phyloP scores from a whole-genome alignment of 2,113 vertebrate species.

The Psammodynastes pulverulentus region DNA sequence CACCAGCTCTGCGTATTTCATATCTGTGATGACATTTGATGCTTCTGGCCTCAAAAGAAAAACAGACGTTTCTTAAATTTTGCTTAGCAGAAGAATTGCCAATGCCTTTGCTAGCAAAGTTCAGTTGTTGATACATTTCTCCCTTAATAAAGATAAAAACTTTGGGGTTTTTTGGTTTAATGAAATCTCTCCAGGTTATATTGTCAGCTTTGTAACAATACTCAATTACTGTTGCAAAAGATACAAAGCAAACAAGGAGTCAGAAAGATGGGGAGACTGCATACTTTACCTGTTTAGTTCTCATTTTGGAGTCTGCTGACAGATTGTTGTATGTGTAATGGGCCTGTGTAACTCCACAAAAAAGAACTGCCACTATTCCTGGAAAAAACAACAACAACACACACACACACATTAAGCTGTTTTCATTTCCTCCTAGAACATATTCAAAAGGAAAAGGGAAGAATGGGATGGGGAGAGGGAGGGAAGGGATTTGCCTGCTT shows the following conservation, averaged over 20 bases:
- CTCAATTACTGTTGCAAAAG: conserved; percentile 5
- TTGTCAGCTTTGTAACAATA: neutral
- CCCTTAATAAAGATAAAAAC: conserved; percentile 38
- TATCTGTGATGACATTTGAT: conserved; percentile 23
- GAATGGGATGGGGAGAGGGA: neutral
- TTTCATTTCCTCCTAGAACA: conserved; percentile 13
- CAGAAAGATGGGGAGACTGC: neutral
- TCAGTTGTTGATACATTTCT: conserved; percentile 40
- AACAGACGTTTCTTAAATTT: conserved; percentile 46
- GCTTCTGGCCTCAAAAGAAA: conserved; percentile 40
- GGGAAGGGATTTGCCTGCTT: neutral
- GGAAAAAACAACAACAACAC: conserved; percentile 56
- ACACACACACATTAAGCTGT: neutral
- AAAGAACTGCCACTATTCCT: conserved; percentile 86
- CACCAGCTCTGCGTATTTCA: conserved; percentile 22
- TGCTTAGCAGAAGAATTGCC: conserved; percentile 52
- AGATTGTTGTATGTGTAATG: conserved; percentile 85
- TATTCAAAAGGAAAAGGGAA: neutral
- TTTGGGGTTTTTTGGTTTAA: conserved; percentile 22
- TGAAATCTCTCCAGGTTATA: conserved; percentile 30
- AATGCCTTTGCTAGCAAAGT: conserved; percentile 44
- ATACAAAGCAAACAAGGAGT: conserved; percentile 1
- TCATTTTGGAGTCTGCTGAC: conserved; percentile 74
- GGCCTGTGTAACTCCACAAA: conserved; percentile 84
- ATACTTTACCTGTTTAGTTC: conserved; percentile 79